These are phyloP conservation scores for Cephus pygmeus DNA, from an alignment of 2,888 invertebrate species.

Conservation along the genomic window DNA sequence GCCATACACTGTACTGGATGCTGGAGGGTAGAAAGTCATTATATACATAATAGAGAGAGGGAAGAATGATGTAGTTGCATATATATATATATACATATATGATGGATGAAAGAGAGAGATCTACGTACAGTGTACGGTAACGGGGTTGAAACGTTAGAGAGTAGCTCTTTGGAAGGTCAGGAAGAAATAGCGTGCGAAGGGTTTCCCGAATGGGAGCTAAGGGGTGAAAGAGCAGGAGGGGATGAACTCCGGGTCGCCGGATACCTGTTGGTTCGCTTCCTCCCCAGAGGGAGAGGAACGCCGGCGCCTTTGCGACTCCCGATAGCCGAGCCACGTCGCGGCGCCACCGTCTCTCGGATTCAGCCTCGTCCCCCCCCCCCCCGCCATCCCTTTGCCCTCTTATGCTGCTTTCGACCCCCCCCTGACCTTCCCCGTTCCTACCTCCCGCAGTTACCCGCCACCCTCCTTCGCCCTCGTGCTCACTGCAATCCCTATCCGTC, in stretches of 20 bases:
- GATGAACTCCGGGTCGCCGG: constrained; percentile 20
- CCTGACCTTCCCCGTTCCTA: constrained; percentile 1
- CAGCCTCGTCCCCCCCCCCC: neutral
- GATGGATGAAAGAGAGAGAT: too few relatives aligned
- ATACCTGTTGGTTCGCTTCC: constrained; percentile 42
- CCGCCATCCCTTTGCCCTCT: constrained; percentile 1
- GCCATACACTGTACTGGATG: too few relatives aligned
- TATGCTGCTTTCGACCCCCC: constrained; percentile 9
- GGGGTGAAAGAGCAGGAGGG: neutral
- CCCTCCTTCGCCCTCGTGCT: constrained; percentile 15
- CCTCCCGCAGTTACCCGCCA: constrained; percentile 7
- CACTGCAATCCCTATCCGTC: neutral
- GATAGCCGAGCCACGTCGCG: constrained; percentile 23
- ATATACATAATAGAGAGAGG: too few relatives aligned
- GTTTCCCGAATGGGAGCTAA: constrained; percentile 18
- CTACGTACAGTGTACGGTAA: too few relatives aligned
- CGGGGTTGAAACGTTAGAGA: too few relatives aligned
- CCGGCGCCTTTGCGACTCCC: constrained; percentile 33
- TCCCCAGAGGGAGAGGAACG: constrained; percentile 27
- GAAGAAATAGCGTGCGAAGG: constrained; percentile 11
- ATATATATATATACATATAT: too few relatives aligned
- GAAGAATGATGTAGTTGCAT: too few relatives aligned
- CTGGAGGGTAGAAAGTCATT: too few relatives aligned
- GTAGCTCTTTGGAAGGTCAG: neutral
- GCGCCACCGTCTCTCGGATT: constrained; percentile 14